Conservation (phyloP, 1,140 invertebrate genomes). For the Oncopeltus fasciatus region DNA sequence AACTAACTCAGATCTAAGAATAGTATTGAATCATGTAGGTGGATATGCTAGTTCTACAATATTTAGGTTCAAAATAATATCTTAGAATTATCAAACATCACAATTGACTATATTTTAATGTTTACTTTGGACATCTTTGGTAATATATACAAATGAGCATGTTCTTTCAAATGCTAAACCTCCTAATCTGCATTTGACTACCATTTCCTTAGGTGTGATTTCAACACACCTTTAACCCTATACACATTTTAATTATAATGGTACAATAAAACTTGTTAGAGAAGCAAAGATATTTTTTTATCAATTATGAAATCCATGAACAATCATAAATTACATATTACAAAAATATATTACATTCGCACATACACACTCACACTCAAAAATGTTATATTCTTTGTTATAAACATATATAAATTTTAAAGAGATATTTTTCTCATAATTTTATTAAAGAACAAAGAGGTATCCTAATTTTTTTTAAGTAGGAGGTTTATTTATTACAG, state of each 20-base stretch:
- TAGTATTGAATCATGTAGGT: too few species aligned
- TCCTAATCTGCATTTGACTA: neutral
- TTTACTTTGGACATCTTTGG: constrained; percentile 5
- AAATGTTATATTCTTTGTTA: constrained; percentile 7
- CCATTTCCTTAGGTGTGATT: neutral
- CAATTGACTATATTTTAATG: constrained; percentile 9
- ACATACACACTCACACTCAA: constrained; percentile 6
- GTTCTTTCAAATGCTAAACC: neutral
- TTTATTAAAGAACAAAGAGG: too few species aligned
- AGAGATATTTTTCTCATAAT: too few species aligned
- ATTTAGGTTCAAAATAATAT: neutral
- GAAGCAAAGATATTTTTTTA: neutral
- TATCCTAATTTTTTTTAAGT: too few species aligned
- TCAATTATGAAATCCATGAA: neutral
- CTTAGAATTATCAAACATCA: constrained; percentile 8
- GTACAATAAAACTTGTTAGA: neutral
- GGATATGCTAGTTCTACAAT: too few species aligned
- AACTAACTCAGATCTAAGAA: too few species aligned
- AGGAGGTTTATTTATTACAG: too few species aligned
- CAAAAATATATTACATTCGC: constrained; percentile 12
- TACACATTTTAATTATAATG: neutral
- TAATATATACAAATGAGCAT: constrained; percentile 13
- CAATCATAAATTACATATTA: neutral
- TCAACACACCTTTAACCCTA: too few species aligned
- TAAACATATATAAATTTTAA: constrained; percentile 1